phyloP scores from a whole-genome alignment of 2,113 vertebrate genomes.

The Rhipidura dahli region DNA sequence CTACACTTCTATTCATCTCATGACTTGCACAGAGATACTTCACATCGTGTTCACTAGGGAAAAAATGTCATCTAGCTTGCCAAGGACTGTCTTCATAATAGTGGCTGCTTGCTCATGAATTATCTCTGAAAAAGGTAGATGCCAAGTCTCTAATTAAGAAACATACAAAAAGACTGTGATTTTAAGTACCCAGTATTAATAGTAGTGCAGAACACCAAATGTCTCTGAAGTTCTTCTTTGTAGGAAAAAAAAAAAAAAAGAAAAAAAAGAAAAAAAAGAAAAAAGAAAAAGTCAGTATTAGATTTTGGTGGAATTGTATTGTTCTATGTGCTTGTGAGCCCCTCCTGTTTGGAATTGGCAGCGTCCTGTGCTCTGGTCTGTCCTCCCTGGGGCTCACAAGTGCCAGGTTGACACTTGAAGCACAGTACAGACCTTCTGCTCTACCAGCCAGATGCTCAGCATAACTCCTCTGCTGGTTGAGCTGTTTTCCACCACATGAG shows the following conservation, averaged over 20 bases:
- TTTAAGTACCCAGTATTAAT: not conserved
- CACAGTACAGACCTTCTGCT: not conserved
- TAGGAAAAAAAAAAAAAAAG: not conserved
- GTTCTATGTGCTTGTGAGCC: not conserved
- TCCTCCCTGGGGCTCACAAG: not conserved
- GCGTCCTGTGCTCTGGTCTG: not conserved
- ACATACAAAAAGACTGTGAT: not conserved
- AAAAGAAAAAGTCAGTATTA: not conserved
- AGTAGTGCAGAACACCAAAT: not conserved
- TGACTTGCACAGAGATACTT: not conserved
- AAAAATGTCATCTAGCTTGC: not conserved
- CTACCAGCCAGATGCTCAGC: not conserved
- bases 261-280: not conserved
- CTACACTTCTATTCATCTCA: not conserved
- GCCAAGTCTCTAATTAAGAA: not conserved
- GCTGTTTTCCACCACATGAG: not conserved
- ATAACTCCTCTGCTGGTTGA: not conserved
- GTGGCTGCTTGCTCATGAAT: not conserved
- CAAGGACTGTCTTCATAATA: not conserved
- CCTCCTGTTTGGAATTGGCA: not conserved
- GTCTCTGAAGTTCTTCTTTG: not conserved
- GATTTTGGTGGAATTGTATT: not conserved
- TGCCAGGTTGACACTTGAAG: not conserved
- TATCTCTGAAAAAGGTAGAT: not conserved
- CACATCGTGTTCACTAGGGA: accelerated